A percentile compares a stretch with the other conserved stretches of the same genome.
Evolutionary conservation across 2,113 vertebrate genomes (phyloP).

Genomic region (Passer domesticus): DNA sequence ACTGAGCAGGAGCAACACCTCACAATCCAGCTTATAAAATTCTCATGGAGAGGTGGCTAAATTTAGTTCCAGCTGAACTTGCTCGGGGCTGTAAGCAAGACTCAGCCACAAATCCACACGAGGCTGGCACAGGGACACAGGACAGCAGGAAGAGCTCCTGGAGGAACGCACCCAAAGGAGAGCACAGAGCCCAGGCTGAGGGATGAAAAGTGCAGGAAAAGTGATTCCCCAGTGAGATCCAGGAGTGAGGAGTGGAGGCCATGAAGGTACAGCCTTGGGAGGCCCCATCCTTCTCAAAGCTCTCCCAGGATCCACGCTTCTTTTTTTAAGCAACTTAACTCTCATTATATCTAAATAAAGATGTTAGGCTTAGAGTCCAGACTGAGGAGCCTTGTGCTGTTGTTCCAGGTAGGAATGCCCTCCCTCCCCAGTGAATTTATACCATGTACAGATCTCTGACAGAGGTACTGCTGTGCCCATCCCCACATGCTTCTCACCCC

Average conservation of each 20-base stretch:
- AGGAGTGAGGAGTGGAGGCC: fast-evolving
- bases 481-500: background rate
- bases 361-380: background rate
- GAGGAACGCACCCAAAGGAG: background rate
- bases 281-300: background rate
- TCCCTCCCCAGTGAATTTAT: background rate
- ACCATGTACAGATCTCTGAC: background rate
- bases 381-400: background rate
- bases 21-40: background rate
- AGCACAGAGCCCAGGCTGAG: background rate
- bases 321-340: background rate
- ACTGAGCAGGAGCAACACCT: background rate
- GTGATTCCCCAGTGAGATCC: background rate
- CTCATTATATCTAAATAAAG: background rate
- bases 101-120: fast-evolving
- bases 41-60: background rate
- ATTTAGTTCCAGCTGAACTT: background rate
- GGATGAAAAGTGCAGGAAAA: background rate
- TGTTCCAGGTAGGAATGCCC: background rate
- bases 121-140: background rate
- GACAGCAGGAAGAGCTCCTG: background rate
- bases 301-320: background rate
- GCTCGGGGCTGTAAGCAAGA: background rate
- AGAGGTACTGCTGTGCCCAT: background rate
- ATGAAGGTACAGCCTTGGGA: background rate